These are phyloP conservation scores for Suillia variegata DNA, from an alignment of 2,888 invertebrate genomes.

Conservation along the genomic window DNA sequence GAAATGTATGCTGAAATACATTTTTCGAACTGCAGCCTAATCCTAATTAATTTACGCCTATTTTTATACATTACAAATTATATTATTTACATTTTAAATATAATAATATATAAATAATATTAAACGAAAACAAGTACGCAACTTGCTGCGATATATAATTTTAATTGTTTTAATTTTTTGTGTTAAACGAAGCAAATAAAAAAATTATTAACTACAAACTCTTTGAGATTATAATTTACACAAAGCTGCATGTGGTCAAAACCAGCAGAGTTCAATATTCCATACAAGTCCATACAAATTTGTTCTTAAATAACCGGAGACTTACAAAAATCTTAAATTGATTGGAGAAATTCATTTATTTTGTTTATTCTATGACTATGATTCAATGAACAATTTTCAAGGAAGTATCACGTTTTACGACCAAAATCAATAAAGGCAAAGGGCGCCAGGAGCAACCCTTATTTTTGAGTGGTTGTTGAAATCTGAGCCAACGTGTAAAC, in stretches of 20 bases:
- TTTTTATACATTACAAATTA: background rate
- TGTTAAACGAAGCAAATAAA: slow-evolving; percentile 1
- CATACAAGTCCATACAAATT: too few species aligned
- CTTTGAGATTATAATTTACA: too few species aligned
- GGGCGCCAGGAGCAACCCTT: background rate
- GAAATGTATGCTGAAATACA: background rate
- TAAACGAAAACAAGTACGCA: background rate
- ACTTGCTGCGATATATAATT: background rate
- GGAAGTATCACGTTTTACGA: too few species aligned
- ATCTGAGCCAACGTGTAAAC: background rate
- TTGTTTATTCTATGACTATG: too few species aligned
- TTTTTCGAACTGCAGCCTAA: background rate
- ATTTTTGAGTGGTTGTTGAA: background rate
- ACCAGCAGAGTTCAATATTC: too few species aligned
- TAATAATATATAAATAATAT: background rate
- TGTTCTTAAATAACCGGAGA: too few species aligned
- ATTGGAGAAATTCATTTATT: too few species aligned
- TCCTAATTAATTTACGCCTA: background rate
- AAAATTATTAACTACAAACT: too few species aligned
- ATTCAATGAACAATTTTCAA: too few species aligned
- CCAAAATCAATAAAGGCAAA: background rate
- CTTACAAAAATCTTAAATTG: too few species aligned
- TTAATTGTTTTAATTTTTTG: background rate
- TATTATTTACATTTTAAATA: background rate
- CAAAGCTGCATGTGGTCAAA: too few species aligned